A percentile compares a stretch with the other conserved stretches of the same genome.
Conservation (phyloP, 2,888 invertebrate genomes). For the Teleiodes luculella region DNA sequence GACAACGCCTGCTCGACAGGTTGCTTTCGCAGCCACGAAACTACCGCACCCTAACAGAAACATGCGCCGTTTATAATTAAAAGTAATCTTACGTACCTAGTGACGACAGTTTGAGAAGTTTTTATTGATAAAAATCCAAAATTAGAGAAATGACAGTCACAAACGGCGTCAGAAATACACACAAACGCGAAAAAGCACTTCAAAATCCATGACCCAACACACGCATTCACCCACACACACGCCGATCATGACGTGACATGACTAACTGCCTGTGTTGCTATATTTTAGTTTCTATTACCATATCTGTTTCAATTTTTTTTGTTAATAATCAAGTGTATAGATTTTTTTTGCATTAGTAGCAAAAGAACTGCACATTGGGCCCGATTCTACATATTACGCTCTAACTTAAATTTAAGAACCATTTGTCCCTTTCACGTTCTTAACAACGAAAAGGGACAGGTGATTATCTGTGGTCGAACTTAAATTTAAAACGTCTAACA, state of each 20-base stretch:
- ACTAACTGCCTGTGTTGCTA: conserved; percentile 50
- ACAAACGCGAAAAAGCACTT: conserved; percentile 66
- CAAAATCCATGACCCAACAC: conserved; percentile 50
- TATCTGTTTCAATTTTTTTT: background rate
- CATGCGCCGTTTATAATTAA: conserved; percentile 24
- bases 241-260: conserved; percentile 39
- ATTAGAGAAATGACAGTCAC: conserved; percentile 62
- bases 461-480: too few relatives aligned
- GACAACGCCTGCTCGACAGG: conserved; percentile 70
- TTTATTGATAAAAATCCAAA: conserved; percentile 74
- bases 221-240: conserved; percentile 48
- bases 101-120: conserved; percentile 69
- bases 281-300: background rate
- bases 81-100: conserved; percentile 58
- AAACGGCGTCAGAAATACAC: conserved; percentile 73
- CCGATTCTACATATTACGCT: too few relatives aligned
- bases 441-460: too few relatives aligned
- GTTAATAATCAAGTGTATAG: too few relatives aligned
- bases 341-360: too few relatives aligned
- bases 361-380: too few relatives aligned
- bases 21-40: conserved; percentile 39
- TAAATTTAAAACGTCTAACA: too few relatives aligned
- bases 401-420: too few relatives aligned
- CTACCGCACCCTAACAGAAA: conserved; percentile 7
- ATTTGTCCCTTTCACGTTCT: too few relatives aligned